phyloP scores from a whole-genome alignment of 1,140 invertebrate genomes.

The Leptinotarsa texana region DNA sequence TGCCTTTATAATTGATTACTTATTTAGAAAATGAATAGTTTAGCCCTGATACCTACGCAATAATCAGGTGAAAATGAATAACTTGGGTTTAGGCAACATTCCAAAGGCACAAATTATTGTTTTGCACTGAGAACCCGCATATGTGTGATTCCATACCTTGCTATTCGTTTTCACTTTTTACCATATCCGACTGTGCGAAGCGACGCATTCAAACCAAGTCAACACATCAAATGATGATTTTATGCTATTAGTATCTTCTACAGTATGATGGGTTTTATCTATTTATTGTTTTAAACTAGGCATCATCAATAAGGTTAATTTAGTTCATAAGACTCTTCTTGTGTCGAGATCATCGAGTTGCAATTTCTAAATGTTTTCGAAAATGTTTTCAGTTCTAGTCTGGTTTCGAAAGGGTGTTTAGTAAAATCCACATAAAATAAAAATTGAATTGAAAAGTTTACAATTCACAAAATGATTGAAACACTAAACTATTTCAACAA shows the following conservation, averaged over 20 bases:
- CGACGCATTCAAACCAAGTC: background rate
- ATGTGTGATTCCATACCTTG: background rate
- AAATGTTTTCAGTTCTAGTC: background rate
- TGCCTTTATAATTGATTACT: background rate
- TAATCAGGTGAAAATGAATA: conserved; percentile 9
- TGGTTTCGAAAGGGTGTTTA: background rate
- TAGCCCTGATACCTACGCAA: background rate
- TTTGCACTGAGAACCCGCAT: background rate
- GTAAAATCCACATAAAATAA: background rate
- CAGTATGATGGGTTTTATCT: background rate
- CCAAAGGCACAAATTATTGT: conserved; percentile 2
- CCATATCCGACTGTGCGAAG: background rate
- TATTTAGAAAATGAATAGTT: background rate
- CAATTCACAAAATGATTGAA: too few species aligned
- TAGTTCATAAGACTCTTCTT: background rate
- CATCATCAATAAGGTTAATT: background rate
- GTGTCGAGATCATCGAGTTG: background rate
- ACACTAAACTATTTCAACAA: too few species aligned
- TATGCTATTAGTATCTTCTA: background rate
- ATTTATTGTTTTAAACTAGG: background rate
- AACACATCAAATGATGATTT: background rate
- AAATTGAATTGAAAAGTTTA: too few species aligned
- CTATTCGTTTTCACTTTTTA: background rate
- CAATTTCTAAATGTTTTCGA: background rate
- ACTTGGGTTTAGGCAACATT: conserved; percentile 10